These are phyloP conservation scores for Phragmatobia fuliginosa DNA, from an alignment of 2,888 invertebrate genomes.

Conservation along the genomic window DNA sequence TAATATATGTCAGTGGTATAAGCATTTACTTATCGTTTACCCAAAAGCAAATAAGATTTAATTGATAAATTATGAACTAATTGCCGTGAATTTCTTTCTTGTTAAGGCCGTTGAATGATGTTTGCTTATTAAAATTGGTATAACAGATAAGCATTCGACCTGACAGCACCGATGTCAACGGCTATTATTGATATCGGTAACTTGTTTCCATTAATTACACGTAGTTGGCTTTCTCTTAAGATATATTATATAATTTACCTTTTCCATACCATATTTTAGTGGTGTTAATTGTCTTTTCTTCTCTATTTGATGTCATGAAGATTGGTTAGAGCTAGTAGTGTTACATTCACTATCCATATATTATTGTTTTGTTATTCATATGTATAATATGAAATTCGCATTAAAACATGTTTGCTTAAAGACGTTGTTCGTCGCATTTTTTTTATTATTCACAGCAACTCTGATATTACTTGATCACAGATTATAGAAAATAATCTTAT, in stretches of 20 bases:
- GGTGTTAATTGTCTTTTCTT: neutral
- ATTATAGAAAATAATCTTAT: too few relatives aligned
- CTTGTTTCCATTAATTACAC: slow-evolving; percentile 22
- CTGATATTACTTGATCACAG: too few relatives aligned
- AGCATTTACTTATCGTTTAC: neutral
- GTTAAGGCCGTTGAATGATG: slow-evolving; percentile 19
- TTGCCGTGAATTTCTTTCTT: slow-evolving; percentile 12
- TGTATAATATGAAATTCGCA: too few relatives aligned
- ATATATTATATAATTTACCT: slow-evolving; percentile 7
- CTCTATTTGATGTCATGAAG: too few relatives aligned
- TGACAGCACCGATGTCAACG: slow-evolving; percentile 34
- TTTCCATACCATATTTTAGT: slow-evolving; percentile 6
- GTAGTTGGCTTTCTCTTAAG: slow-evolving; percentile 13
- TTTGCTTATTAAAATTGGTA: slow-evolving; percentile 34
- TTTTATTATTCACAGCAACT: too few relatives aligned
- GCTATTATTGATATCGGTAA: slow-evolving; percentile 34
- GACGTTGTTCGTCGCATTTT: too few relatives aligned
- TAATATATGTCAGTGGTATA: neutral
- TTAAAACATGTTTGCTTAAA: too few relatives aligned
- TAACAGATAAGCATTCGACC: slow-evolving; percentile 27
- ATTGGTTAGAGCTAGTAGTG: too few relatives aligned
- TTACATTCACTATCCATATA: too few relatives aligned
- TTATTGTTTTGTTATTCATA: neutral
- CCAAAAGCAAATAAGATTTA: slow-evolving; percentile 1
- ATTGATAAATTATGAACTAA: slow-evolving; percentile 5